Conservation (phyloP, 2,888 invertebrate genomes). For the Macaria notata region DNA sequence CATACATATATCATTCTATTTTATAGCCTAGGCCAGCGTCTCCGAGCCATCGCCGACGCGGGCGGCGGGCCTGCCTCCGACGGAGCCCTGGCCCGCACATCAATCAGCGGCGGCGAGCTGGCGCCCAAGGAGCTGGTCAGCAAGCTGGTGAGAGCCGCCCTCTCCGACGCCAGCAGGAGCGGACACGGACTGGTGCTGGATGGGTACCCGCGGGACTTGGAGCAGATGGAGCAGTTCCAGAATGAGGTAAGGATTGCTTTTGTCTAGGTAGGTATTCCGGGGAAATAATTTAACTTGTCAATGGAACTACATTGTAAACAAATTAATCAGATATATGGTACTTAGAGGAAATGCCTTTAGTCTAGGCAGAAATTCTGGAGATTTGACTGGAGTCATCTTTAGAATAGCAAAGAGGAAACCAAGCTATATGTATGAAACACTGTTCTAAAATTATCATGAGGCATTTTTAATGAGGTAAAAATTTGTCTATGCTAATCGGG, state of each 20-base stretch:
- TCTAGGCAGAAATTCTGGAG: no score
- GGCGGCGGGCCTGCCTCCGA: slow-evolving; percentile 84
- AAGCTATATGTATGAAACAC: no score
- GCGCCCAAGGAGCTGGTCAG: slow-evolving; percentile 90
- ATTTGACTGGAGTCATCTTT: no score
- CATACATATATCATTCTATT: background rate
- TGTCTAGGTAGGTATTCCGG: no score
- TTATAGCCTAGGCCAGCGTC: slow-evolving; percentile 87
- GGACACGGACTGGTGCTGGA: slow-evolving; percentile 94
- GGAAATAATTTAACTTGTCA: no score
- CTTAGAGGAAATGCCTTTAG: no score
- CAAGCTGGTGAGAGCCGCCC: slow-evolving; percentile 87
- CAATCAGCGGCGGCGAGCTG: slow-evolving; percentile 91
- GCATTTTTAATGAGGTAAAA: no score
- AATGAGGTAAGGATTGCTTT: slow-evolving; percentile 84
- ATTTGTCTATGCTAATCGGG: no score
- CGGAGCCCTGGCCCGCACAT: slow-evolving; percentile 85
- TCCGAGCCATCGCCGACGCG: slow-evolving; percentile 87
- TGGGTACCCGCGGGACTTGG: slow-evolving; percentile 95
- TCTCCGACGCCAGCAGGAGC: slow-evolving; percentile 78
- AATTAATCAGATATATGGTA: no score
- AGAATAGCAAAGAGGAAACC: no score
- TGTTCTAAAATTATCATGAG: no score
- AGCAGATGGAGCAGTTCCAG: slow-evolving; percentile 94
- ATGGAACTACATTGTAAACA: no score